phyloP scores from a whole-genome alignment of 2,888 invertebrate species.

The Aphidoletes aphidimyza region DNA sequence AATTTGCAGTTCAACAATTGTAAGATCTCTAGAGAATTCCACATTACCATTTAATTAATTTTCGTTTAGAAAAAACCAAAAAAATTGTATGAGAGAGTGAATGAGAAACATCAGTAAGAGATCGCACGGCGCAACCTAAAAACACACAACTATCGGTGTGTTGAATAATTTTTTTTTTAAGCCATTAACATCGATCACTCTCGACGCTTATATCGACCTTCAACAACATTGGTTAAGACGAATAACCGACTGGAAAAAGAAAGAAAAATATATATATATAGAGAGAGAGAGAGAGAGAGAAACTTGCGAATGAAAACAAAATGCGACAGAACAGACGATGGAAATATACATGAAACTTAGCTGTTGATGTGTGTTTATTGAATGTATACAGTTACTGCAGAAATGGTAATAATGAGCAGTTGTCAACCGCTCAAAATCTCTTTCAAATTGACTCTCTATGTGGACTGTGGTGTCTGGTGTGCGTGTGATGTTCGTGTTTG shows the following conservation, averaged over 20 bases:
- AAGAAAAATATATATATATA: not conserved
- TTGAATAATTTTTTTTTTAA: not conserved
- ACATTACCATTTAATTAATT: not conserved
- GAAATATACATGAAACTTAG: no score
- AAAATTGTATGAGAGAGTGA: not conserved
- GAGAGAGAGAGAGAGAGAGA: not conserved
- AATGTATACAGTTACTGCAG: not conserved
- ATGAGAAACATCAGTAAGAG: not conserved
- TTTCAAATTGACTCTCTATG: not conserved
- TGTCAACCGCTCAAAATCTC: constrained; percentile 13
- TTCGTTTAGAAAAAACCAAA: no score
- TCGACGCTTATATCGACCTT: constrained; percentile 1
- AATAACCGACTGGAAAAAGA: not conserved
- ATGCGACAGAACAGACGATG: not conserved
- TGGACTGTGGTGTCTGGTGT: not conserved
- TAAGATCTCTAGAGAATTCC: not conserved
- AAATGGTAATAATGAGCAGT: not conserved
- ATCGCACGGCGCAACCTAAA: not conserved
- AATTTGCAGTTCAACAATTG: constrained; percentile 35
- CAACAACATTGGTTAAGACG: constrained; percentile 27
- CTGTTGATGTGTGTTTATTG: no score
- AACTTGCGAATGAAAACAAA: not conserved
- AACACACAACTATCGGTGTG: not conserved
- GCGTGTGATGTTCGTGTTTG: not conserved
- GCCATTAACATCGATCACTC: not conserved